Evolutionary conservation across 1,140 invertebrate genomes (phyloP), one percentile per base, ranked within the genome.

Genomic region (Parapsyche elsis): DNA sequence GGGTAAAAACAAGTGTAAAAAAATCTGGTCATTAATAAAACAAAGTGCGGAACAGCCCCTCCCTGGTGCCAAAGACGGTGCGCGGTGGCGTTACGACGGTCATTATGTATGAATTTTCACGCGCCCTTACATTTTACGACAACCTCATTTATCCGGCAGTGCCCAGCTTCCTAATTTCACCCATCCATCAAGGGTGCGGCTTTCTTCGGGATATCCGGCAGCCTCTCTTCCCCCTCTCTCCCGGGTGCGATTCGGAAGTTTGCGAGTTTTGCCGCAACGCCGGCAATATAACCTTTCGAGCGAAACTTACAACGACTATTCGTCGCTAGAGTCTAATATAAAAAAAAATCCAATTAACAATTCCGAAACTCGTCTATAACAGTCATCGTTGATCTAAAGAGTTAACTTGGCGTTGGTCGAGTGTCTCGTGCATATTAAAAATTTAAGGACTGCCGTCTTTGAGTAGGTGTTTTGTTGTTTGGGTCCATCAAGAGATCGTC

Each of bases 131-230:
- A 71, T 38, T 71, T 71, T 45, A 71, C 38, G 67, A 38, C 67
- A 71, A 45, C 46, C 74, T 76, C 57, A 61, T 76, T 76, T 38
- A 76, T 76, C 74, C 46, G 53, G 9, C 16, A 21, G n/a, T 26
- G 74, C 74, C 26, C 74, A 21, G 74, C 53, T 76, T 76, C 74
- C 53, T 76, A 76, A 76, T 76, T 76, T 76, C 74, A 38, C 74
- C 23, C 74, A 76, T 76, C 74, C 74, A 76, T 76, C 74, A 76
- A 61, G 53, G 74, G 74, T 76, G 49, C 23, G 74, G 74, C 74
- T 61, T 76, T 77, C 75, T 64, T 77, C 26, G 23, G 75, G 73
- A 30, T 75, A 12, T 57, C 44, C 16, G 14, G 23, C 70, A 71
- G 21, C 23, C 70, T 26, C 70, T 45, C 26, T 53, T 12, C 10